Conservation (phyloP, 2,113 vertebrate species). For the Ardeotis arabs region DNA sequence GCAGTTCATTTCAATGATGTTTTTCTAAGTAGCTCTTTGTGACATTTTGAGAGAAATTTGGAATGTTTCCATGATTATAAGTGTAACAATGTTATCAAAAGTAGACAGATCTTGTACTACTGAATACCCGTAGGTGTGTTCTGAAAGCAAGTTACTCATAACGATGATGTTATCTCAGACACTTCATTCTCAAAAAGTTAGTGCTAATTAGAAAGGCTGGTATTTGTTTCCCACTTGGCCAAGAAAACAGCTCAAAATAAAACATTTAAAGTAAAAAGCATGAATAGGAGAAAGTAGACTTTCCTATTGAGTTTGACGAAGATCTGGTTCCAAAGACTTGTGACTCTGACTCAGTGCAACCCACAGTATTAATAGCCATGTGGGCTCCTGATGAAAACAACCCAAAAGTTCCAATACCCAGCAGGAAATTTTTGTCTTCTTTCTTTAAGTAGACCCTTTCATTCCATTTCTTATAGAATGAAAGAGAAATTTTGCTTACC, state of each 20-base stretch:
- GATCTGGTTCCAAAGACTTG: background rate
- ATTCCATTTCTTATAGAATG: background rate
- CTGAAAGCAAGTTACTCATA: slow-evolving; percentile 33
- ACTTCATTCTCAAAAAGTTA: slow-evolving; percentile 23
- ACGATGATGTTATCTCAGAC: background rate
- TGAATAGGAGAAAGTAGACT: background rate
- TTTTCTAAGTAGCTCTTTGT: slow-evolving; percentile 13
- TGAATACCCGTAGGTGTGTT: slow-evolving; percentile 7
- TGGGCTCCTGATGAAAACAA: background rate
- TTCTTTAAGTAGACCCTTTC: background rate
- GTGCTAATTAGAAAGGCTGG: background rate
- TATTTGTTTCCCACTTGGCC: slow-evolving; percentile 15
- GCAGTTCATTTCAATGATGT: background rate
- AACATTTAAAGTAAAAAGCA: background rate
- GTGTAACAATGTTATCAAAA: slow-evolving; percentile 13
- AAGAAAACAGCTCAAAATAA: slow-evolving; percentile 23
- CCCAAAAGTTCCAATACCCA: background rate
- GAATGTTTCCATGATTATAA: slow-evolving; percentile 7
- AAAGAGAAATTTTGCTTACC: background rate
- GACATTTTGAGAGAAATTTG: slow-evolving; percentile 20
- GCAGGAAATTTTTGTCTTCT: background rate
- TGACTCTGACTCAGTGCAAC: background rate
- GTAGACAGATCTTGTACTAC: slow-evolving; percentile 15
- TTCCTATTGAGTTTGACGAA: background rate
- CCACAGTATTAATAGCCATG: background rate